Conservation (phyloP, 2,888 invertebrate genomes). For the Zootermopsis nevadensis region DNA sequence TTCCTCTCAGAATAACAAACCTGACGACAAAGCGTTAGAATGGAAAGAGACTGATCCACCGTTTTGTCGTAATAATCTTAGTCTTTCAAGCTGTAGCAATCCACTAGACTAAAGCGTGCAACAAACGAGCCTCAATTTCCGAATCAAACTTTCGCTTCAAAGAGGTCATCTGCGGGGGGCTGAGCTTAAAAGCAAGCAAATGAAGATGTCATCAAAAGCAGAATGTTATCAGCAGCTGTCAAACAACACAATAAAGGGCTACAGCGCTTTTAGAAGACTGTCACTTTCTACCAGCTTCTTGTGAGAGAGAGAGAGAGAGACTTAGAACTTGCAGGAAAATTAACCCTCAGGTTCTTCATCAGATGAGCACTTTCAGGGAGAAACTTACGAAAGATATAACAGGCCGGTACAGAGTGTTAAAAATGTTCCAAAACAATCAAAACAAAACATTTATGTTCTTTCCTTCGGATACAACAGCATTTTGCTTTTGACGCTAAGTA, state of each 20-base stretch:
- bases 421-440: no score
- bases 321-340: no score
- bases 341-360: no score
- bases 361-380: no score
- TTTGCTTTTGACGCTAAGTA: no score
- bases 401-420: no score
- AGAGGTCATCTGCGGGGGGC: not conserved
- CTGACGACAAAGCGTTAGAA: not conserved
- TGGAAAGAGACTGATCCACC: not conserved
- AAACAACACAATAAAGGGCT: not conserved
- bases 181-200: not conserved
- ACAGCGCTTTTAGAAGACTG: not conserved
- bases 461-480: no score
- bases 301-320: no score
- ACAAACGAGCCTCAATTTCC: not conserved
- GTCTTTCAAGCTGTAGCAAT: not conserved
- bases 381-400: no score
- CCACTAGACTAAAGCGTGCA: not conserved
- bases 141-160: not conserved
- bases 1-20: not conserved
- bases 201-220: slow-evolving; percentile 5
- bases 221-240: not conserved
- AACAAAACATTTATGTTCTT: no score
- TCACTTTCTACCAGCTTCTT: not conserved
- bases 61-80: not conserved